Evolutionary conservation across 2,113 vertebrate species (phyloP).

Genomic region (Nannospalax galili): DNA sequence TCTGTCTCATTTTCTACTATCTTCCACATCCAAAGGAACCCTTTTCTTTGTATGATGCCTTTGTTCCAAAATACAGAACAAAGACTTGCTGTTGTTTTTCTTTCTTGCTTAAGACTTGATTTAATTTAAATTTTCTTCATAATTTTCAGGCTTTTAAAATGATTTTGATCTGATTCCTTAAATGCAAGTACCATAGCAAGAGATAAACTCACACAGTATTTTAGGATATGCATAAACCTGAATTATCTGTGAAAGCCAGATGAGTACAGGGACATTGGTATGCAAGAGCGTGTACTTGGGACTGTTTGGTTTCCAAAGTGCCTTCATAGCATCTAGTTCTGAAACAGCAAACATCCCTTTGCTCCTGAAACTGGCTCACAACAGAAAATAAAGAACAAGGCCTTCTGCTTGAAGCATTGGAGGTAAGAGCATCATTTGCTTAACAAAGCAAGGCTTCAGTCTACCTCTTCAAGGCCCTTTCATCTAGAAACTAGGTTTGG

Average conservation of each 20-base stretch:
- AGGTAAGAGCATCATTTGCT: conserved; percentile 75
- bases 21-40: background rate
- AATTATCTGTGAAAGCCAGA: conserved; percentile 37
- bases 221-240: conserved; percentile 9
- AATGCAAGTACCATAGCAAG: conserved; percentile 14
- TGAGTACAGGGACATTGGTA: conserved; percentile 55
- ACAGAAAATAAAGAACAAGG: conserved; percentile 61
- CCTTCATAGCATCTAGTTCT: conserved; percentile 66
- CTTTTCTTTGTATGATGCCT: background rate
- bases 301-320: conserved; percentile 70
- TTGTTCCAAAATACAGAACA: conserved; percentile 23
- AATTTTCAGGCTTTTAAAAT: conserved; percentile 26
- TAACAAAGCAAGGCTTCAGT: conserved; percentile 69
- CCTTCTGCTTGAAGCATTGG: conserved; percentile 57
- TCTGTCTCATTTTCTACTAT: background rate
- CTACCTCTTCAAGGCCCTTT: conserved; percentile 68
- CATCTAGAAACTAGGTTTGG: conserved; percentile 72
- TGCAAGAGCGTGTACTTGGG: conserved; percentile 36
- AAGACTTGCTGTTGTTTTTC: background rate
- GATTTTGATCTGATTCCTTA: conserved; percentile 6
- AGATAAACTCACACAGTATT: conserved; percentile 22
- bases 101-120: background rate
- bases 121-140: conserved; percentile 38
- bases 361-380: conserved; percentile 76
- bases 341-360: conserved; percentile 75